phyloP scores from a whole-genome alignment of 2,888 invertebrate genomes.

The Elmis aenea region DNA sequence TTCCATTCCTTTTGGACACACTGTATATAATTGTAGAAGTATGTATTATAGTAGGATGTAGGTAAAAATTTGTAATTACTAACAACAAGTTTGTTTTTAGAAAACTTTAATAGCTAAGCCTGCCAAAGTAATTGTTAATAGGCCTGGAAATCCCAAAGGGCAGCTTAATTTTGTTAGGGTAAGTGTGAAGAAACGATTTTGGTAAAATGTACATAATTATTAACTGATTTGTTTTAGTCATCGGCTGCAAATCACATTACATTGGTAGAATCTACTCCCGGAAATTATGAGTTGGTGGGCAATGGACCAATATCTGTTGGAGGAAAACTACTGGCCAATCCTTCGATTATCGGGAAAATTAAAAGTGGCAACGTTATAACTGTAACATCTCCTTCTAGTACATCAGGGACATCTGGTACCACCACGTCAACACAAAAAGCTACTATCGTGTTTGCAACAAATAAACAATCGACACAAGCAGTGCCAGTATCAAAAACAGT shows the following conservation, averaged over 20 bases:
- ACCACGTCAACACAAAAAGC: neutral
- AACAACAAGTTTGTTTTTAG: constrained; percentile 31
- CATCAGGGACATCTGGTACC: neutral
- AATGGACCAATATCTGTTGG: constrained; percentile 22
- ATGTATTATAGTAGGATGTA: no score
- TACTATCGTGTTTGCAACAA: neutral
- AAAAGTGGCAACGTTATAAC: constrained; percentile 13
- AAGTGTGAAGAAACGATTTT: constrained; percentile 4
- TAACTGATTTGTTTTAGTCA: constrained; percentile 15
- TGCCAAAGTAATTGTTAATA: constrained; percentile 35
- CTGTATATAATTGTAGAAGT: no score
- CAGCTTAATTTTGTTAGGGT: constrained; percentile 20
- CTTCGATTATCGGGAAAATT: constrained; percentile 10
- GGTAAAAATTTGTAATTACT: no score
- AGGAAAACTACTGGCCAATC: constrained; percentile 12
- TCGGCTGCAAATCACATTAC: constrained; percentile 32
- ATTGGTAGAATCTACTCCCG: constrained; percentile 37
- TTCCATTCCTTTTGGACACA: no score
- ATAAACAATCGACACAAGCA: no score
- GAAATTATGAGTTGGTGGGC: constrained; percentile 34
- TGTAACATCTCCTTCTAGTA: constrained; percentile 7
- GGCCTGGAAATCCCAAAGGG: constrained; percentile 15
- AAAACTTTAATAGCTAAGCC: constrained; percentile 34
- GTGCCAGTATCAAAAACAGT: no score
- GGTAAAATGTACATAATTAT: neutral